Base-by-base conservation (phyloP, 1,140 invertebrate species). In the Lordiphosa stackelbergi region DNA sequence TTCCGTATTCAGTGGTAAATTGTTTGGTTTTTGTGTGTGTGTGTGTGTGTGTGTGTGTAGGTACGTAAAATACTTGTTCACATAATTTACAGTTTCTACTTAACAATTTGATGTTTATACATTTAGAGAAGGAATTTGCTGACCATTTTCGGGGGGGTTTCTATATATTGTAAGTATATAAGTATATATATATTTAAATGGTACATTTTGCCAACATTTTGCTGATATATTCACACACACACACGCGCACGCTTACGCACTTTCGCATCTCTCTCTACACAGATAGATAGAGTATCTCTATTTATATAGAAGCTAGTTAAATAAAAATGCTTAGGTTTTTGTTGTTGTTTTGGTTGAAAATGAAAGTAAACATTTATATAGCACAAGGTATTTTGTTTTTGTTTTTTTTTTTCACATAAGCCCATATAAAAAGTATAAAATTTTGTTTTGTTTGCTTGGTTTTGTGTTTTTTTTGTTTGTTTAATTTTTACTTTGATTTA, bases 361-460 rank as follows among this genome's bases (percentile, higher is more conserved):
- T 78, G 58, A 73, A 73, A 78, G 69, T 73, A 78, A 73, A 72
- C 56, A 60, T 73, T 69, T 46, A 78, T 77, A 77, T 77, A 78
- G 73, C 64, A 72, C 68, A 77, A 77, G 69, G 63, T 77, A 72
- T 72, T 24, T 6, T 24, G 4, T 49, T 57, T 40, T 41, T 11
- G 42, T 19, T 9, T 66, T 40, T 41, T 11, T 53, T 19, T 9
- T 66, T 68, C 56, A 78, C 69, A 61, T 78, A 78, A 79, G 74
- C 74, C 64, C 74, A 78, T 78, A 78, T 78, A 78, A 78, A 79
- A 78, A 79, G 74, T 78, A 79, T 78, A 78, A 78, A 78, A 78
- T 77, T 75, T 53, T 73, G 63, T 65, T 57, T 68, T 53, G 36
- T 66, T 58, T 68, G 51, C 43, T 53, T 45, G 5, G n/a, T 28